A percentile compares a stretch with the other conserved stretches of the same genome.
Conservation (phyloP, 2,888 invertebrate species). For the Orthosia incerta region DNA sequence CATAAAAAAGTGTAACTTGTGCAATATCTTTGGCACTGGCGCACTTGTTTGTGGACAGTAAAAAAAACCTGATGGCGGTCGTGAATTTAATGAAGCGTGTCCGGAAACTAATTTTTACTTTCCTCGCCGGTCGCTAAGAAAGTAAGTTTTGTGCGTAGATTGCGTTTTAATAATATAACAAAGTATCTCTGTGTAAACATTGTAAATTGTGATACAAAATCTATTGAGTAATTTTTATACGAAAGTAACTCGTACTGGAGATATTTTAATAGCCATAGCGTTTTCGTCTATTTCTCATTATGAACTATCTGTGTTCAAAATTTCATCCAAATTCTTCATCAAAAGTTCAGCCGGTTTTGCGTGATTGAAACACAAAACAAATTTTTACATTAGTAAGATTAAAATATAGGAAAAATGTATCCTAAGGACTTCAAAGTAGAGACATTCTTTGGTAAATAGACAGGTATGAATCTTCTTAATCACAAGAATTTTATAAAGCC, state of each 20-base stretch:
- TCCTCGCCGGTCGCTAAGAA: slow-evolving; percentile 63
- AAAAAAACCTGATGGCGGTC: slow-evolving; percentile 64
- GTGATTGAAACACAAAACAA: too few relatives aligned
- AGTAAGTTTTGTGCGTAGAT: slow-evolving; percentile 63
- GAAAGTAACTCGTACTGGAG: not conserved
- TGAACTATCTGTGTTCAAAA: too few relatives aligned
- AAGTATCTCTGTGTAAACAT: slow-evolving; percentile 13
- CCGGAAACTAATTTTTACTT: slow-evolving; percentile 74
- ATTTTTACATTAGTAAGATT: too few relatives aligned
- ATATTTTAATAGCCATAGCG: not conserved
- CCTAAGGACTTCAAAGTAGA: too few relatives aligned
- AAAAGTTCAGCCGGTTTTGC: too few relatives aligned
- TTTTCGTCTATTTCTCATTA: not conserved
- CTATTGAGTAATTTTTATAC: not conserved
- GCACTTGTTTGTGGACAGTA: slow-evolving; percentile 61
- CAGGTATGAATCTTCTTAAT: not conserved
- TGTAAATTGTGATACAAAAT: slow-evolving; percentile 16
- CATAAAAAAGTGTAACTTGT: slow-evolving; percentile 68
- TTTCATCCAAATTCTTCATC: too few relatives aligned
- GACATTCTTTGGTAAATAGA: not conserved
- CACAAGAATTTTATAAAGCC: too few relatives aligned
- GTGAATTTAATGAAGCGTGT: slow-evolving; percentile 78
- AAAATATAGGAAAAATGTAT: too few relatives aligned
- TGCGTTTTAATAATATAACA: slow-evolving; percentile 38
- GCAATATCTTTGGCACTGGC: slow-evolving; percentile 63